phyloP scores from a whole-genome alignment of 2,113 vertebrate genomes.

The Vanacampus margaritifer region DNA sequence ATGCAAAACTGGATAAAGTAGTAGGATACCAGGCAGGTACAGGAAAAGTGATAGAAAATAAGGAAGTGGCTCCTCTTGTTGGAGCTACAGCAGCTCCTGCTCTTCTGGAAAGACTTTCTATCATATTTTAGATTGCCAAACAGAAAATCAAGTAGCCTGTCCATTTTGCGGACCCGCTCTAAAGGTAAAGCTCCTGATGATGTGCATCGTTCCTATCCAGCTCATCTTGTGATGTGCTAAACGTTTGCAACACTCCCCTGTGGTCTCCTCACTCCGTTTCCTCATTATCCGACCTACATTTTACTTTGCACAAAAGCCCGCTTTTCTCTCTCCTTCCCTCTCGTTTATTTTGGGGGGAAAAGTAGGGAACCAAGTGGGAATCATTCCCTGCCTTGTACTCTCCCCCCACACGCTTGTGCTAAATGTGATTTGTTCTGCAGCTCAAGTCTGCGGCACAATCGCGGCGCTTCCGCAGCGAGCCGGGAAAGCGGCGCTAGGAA shows the following conservation, averaged over 20 bases:
- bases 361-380: not conserved
- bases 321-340: not conserved
- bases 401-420: conserved; percentile 5
- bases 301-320: not conserved
- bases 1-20: too few species aligned
- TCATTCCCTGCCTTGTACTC: not conserved
- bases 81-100: not conserved
- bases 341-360: not conserved
- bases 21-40: too few species aligned
- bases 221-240: not conserved
- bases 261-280: not conserved
- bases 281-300: not conserved
- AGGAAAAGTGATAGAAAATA: too few species aligned
- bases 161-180: too few species aligned
- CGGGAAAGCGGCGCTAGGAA: conserved; percentile 36
- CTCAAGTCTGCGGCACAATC: conserved; percentile 69
- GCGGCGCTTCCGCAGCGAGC: conserved; percentile 49
- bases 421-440: conserved; percentile 75
- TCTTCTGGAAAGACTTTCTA: not conserved
- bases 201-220: too few species aligned
- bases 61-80: not conserved
- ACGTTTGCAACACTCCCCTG: not conserved
- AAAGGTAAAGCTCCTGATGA: too few species aligned
- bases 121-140: not conserved
- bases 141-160: too few species aligned